Base-by-base conservation (phyloP, 2,113 vertebrate species). In the Lutjanus erythropterus region DNA sequence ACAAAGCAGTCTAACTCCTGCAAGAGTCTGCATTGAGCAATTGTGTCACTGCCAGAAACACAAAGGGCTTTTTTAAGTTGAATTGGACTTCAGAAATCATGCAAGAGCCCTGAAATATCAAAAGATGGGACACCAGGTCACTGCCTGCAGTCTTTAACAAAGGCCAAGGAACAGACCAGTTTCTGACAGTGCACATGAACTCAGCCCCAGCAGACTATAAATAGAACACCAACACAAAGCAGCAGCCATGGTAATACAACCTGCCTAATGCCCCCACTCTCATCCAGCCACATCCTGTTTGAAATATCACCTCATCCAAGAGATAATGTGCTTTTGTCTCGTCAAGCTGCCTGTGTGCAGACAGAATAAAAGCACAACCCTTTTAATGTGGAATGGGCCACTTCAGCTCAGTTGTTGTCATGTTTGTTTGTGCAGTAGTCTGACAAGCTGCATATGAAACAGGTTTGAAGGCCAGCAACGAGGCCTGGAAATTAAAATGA, bases 231-330 rank as follows among this genome's bases (percentile, higher is more conserved):
- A n/a, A 35, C 42, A 49, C 1, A 62, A 55, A 84, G 25, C 73
- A 64, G 62, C 52, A 74, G 66, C 77, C 50, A n/a, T 18, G 50
- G 70, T 78, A 84, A 80, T 60, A 73, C 42, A 75, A 60, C 56
- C 69, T 41, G 58, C 52, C 69, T 72, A 52, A 75, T 71, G 78
- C 23, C 33, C 67, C 42, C 33, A 29, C 14, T 55, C 50, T 75
- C 60, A 58, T 46, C 71, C 74, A 60, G 25, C 27, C 79, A 15
- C 55, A 60, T 81, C 50, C 77, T 67, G 31, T 73, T 71, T 68
- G 67, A 82, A 87, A 90, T 60, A 44, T 37, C 9, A 76, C 39
- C 71, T 66, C n/a, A 33, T 69, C 12, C 0, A 25, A 37, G 66
- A 71, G 47, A 83, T 75, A 46, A 66, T 42, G 41, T 18, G 29